Evolutionary conservation across 1,140 invertebrate species (phyloP).

Genomic region (Macrotrachela quadricornifera): DNA sequence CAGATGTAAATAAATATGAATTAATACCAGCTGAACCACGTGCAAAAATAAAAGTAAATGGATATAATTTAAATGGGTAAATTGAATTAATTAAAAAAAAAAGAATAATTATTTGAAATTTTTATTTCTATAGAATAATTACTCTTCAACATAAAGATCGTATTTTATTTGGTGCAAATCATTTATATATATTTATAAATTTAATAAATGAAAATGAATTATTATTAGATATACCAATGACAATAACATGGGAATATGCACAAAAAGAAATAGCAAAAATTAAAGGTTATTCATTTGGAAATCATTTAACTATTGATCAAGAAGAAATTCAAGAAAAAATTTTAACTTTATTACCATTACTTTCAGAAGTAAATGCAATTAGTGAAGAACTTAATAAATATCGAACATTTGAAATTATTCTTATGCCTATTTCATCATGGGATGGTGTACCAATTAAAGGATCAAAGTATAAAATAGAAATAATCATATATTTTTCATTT

Average conservation of each 20-base stretch:
- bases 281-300: slow-evolving; percentile 20
- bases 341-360: slow-evolving; percentile 28
- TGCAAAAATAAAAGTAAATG: slow-evolving; percentile 29
- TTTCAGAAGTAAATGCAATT: slow-evolving; percentile 30
- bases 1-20: no score
- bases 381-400: slow-evolving; percentile 31
- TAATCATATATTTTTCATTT: no score
- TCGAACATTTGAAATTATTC: slow-evolving; percentile 28
- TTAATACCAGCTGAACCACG: slow-evolving; percentile 4
- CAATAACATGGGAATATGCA: slow-evolving; percentile 28
- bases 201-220: slow-evolving; percentile 11
- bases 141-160: slow-evolving; percentile 25
- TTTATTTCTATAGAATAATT: background rate
- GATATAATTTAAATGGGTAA: slow-evolving; percentile 18
- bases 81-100: background rate
- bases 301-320: slow-evolving; percentile 15
- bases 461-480: no score
- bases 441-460: slow-evolving; percentile 6
- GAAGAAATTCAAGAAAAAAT: slow-evolving; percentile 29
- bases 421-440: slow-evolving; percentile 14
- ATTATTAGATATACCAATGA: slow-evolving; percentile 2
- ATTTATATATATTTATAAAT: slow-evolving; percentile 29
- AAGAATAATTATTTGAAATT: no score
- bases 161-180: slow-evolving; percentile 30
- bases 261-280: slow-evolving; percentile 32